A percentile compares a stretch with the other conserved stretches of the same genome.
Conservation (phyloP, 2,888 invertebrate species). For the Megastigmus dorsalis region DNA sequence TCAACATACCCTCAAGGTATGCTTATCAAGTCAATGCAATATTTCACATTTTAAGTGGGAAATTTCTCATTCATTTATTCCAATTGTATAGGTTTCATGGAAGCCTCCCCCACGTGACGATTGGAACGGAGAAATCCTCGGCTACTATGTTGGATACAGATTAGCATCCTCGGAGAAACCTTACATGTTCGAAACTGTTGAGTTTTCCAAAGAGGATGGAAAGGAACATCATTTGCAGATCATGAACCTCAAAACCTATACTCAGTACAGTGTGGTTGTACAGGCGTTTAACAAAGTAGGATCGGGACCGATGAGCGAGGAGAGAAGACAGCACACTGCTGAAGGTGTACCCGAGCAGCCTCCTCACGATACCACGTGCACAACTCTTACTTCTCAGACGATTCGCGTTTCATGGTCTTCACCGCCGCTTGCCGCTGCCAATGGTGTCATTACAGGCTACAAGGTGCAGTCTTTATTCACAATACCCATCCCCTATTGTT, state of each 20-base stretch:
- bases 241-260: conserved; percentile 90
- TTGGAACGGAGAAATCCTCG: conserved; percentile 94
- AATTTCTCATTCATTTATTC: too few species aligned
- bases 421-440: conserved; percentile 92
- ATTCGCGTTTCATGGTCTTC: conserved; percentile 96
- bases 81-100: conserved; percentile 82
- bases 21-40: too few species aligned
- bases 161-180: conserved; percentile 89
- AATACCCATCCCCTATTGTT: too few species aligned
- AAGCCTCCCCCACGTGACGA: conserved; percentile 91
- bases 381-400: conserved; percentile 94
- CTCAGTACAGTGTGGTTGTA: conserved; percentile 95
- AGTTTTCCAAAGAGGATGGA: conserved; percentile 92
- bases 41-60: too few species aligned
- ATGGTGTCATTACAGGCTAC: conserved; percentile 96
- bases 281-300: conserved; percentile 97
- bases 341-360: conserved; percentile 95
- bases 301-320: conserved; percentile 92
- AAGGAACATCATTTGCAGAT: conserved; percentile 92
- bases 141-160: conserved; percentile 94
- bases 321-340: conserved; percentile 92
- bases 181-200: conserved; percentile 92
- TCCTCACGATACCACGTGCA: conserved; percentile 93
- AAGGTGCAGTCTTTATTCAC: conserved; percentile 78
- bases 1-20: conserved; percentile 85